Conservation (phyloP, 30 jellyfish, hydroid and myxozoan genomes). For the Aurelia aurita region DNA sequence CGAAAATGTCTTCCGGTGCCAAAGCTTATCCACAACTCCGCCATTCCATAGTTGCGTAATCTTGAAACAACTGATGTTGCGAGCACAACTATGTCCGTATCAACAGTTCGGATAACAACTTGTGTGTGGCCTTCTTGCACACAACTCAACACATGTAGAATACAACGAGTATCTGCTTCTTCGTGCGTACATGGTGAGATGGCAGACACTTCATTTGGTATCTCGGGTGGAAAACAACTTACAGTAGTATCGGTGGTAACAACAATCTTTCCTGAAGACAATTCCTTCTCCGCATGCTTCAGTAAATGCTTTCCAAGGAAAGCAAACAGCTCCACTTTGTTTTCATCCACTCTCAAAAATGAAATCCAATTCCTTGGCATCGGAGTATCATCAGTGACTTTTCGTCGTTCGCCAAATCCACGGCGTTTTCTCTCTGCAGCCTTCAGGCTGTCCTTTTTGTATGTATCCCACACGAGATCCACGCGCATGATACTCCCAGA, state of each 20-base stretch:
- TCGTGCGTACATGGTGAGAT: slow-evolving; percentile 54
- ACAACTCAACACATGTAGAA: slow-evolving; percentile 25
- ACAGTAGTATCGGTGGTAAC: slow-evolving; percentile 30
- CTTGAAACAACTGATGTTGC: slow-evolving; percentile 9
- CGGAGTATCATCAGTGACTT: slow-evolving; percentile 21
- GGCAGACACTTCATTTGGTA: background rate
- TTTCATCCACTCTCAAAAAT: slow-evolving; percentile 36
- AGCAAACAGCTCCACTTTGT: slow-evolving; percentile 55
- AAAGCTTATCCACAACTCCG: slow-evolving; percentile 25
- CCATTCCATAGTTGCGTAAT: slow-evolving; percentile 2
- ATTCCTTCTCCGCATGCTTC: slow-evolving; percentile 10
- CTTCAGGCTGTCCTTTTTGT: slow-evolving; percentile 35
- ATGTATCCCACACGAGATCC: slow-evolving; percentile 55
- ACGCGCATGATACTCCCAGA: background rate
- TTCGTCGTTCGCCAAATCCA: slow-evolving; percentile 56
- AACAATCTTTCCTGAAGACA: slow-evolving; percentile 33
- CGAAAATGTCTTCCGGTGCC: slow-evolving; percentile 35
- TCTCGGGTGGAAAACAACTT: slow-evolving; percentile 30
- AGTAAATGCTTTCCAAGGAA: slow-evolving; percentile 39
- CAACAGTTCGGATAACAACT: slow-evolving; percentile 31
- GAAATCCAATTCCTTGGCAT: slow-evolving; percentile 28
- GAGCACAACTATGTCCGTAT: slow-evolving; percentile 34
- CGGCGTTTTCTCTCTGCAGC: slow-evolving; percentile 34
- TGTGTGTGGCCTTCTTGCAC: slow-evolving; percentile 18
- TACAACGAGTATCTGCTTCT: slow-evolving; percentile 56